These are phyloP conservation scores for Lasiommata megera DNA, from an alignment of 2,888 invertebrate species.

Conservation along the genomic window DNA sequence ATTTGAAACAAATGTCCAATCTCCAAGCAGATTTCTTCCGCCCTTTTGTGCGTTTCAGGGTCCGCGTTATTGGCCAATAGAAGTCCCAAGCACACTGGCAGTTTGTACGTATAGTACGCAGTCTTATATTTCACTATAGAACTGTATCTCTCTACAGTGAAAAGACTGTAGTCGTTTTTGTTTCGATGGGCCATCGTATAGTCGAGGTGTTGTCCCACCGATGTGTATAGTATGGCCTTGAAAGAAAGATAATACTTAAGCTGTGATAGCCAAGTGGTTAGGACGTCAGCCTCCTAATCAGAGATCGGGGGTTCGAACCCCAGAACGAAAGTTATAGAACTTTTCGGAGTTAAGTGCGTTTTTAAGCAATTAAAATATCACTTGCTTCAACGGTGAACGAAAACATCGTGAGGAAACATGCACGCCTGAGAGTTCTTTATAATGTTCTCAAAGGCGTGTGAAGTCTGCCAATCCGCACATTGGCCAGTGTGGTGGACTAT, in stretches of 20 bases:
- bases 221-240: slow-evolving; percentile 82
- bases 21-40: slow-evolving; percentile 89
- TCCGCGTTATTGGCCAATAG: slow-evolving; percentile 87
- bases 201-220: slow-evolving; percentile 91
- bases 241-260: neutral
- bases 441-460: no score
- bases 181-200: slow-evolving; percentile 78
- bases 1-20: slow-evolving; percentile 97
- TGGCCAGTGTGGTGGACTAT: no score
- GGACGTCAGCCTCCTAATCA: no score
- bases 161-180: slow-evolving; percentile 66
- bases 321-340: no score
- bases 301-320: no score
- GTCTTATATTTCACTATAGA: slow-evolving; percentile 94
- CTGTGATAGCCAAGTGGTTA: no score
- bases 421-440: no score
- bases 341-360: no score
- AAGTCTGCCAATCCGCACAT: no score
- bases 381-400: no score
- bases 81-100: slow-evolving; percentile 93
- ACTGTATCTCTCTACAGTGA: slow-evolving; percentile 91
- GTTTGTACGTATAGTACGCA: slow-evolving; percentile 92
- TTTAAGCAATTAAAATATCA: no score
- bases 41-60: slow-evolving; percentile 85
- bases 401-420: no score